These are phyloP conservation scores for Chiroxiphia lanceolata DNA, from an alignment of 2,797 vertebrate genomes.

Conservation along the genomic window DNA sequence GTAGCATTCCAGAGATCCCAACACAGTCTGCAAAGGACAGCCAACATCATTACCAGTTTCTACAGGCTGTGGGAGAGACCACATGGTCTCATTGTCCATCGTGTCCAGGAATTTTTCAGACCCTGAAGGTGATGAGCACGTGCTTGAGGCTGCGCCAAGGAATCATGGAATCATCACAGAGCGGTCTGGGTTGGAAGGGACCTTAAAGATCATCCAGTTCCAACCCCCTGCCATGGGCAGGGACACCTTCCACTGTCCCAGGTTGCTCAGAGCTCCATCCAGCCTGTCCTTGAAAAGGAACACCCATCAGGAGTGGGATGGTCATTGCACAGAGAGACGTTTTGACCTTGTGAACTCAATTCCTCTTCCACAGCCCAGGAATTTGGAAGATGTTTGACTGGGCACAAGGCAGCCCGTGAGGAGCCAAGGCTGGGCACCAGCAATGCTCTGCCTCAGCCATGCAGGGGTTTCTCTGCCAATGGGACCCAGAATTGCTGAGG, in stretches of 20 bases:
- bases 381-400: neutral
- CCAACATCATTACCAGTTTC: no score
- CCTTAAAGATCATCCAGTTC: neutral
- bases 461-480: neutral
- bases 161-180: neutral
- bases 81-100: accelerated
- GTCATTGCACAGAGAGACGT: neutral
- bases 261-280: neutral
- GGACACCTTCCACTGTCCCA: no score
- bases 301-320: neutral
- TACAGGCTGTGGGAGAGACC: neutral
- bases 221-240: neutral
- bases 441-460: neutral
- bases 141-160: accelerated
- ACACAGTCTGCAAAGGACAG: neutral
- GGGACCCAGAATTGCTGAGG: neutral
- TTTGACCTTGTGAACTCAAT: neutral
- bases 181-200: neutral
- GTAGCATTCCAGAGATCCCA: neutral
- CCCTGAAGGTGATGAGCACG: neutral
- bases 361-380: neutral
- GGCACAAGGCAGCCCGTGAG: neutral
- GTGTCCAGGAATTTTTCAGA: neutral
- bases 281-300: neutral
- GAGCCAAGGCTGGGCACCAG: neutral